phyloP scores from a whole-genome alignment of 1,140 invertebrate genomes.

The Eueides isabella region DNA sequence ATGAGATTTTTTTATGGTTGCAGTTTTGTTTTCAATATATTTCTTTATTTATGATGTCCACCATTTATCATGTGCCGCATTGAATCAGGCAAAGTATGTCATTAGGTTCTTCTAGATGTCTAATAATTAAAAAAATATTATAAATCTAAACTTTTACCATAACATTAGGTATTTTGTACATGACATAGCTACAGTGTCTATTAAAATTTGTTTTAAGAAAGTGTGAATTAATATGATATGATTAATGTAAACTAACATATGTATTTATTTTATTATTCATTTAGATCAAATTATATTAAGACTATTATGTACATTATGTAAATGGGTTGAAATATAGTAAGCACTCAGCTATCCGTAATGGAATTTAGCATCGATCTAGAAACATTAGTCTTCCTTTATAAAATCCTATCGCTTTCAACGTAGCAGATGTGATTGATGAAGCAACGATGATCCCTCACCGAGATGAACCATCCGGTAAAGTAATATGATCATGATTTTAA shows the following conservation, averaged over 20 bases:
- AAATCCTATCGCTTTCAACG: constrained; percentile 28
- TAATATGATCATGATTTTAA: neutral
- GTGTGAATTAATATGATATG: too few relatives aligned
- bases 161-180: too few relatives aligned
- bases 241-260: too few relatives aligned
- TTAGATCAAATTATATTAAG: too few relatives aligned
- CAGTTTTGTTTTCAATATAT: too few relatives aligned
- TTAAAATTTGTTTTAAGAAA: too few relatives aligned
- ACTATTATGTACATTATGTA: neutral
- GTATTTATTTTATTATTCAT: too few relatives aligned
- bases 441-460: constrained; percentile 21
- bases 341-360: neutral
- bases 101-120: too few relatives aligned
- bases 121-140: too few relatives aligned
- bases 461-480: constrained; percentile 22
- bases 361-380: neutral
- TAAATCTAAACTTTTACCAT: too few relatives aligned
- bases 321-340: neutral
- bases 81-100: neutral
- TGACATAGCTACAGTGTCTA: too few relatives aligned
- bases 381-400: constrained; percentile 12
- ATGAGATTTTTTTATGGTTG: neutral
- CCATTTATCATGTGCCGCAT: neutral
- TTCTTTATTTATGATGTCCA: neutral
- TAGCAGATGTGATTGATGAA: constrained; percentile 37